phyloP scores from a whole-genome alignment of 2,888 invertebrate genomes.

The Byasa hedistus region DNA sequence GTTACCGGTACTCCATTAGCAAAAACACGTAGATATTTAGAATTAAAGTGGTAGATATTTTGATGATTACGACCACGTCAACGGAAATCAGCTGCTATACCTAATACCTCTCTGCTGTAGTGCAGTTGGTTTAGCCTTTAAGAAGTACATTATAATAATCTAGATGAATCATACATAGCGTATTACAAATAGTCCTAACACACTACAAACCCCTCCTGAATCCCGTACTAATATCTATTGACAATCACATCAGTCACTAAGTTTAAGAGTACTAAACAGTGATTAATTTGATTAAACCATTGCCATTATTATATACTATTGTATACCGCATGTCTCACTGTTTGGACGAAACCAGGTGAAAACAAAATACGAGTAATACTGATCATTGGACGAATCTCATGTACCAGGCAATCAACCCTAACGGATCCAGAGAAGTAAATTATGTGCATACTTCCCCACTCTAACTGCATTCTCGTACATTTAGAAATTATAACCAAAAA shows the following conservation, averaged over 20 bases:
- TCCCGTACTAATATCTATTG: not conserved
- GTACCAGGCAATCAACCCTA: not conserved
- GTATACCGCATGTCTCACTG: constrained; percentile 4
- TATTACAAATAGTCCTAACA: not conserved
- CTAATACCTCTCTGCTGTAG: not conserved
- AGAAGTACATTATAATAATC: not conserved
- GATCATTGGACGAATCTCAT: not conserved
- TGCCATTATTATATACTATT: constrained; percentile 3
- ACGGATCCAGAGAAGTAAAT: constrained; percentile 9
- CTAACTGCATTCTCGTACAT: not conserved
- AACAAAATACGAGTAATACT: too few species aligned
- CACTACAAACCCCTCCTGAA: not conserved
- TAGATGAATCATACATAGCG: not conserved
- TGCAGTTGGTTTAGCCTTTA: not conserved
- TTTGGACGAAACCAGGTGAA: not conserved
- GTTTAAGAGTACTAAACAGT: not conserved
- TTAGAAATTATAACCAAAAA: not conserved
- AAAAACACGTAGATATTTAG: not conserved
- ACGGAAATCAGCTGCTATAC: not conserved
- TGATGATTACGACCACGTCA: not conserved
- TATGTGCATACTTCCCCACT: constrained; percentile 13
- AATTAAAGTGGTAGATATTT: not conserved
- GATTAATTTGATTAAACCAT: not conserved
- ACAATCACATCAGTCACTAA: not conserved
- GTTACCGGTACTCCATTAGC: not conserved